Conservation (phyloP, 2,797 vertebrate species). For the Antrozous pallidus region DNA sequence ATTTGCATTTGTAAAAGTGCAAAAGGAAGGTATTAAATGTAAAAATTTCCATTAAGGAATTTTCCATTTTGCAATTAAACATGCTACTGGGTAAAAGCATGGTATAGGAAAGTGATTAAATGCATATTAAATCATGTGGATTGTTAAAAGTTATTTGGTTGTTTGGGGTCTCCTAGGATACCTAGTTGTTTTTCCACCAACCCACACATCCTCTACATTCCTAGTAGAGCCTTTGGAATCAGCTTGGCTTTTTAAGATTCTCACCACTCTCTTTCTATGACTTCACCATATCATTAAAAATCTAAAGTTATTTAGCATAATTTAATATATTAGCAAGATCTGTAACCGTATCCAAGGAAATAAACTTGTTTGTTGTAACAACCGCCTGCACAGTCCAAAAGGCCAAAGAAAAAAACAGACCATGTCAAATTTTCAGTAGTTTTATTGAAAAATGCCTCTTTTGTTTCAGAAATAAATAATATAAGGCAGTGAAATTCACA, state of each 20-base stretch:
- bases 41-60: constrained; percentile 39
- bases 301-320: constrained; percentile 74
- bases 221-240: constrained; percentile 67
- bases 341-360: constrained; percentile 66
- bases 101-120: constrained; percentile 61
- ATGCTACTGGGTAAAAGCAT: neutral
- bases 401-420: constrained; percentile 62
- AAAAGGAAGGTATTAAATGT: constrained; percentile 9
- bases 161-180: constrained; percentile 73
- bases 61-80: constrained; percentile 55
- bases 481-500: constrained; percentile 99
- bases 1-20: neutral
- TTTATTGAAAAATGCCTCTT: constrained; percentile 99
- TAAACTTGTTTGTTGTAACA: constrained; percentile 72
- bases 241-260: constrained; percentile 44
- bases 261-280: constrained; percentile 54
- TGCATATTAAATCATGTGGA: constrained; percentile 39
- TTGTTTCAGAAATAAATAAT: constrained; percentile 99
- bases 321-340: constrained; percentile 65
- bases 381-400: constrained; percentile 44
- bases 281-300: constrained; percentile 71
- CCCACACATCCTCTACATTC: constrained; percentile 59
- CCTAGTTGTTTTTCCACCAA: constrained; percentile 66
- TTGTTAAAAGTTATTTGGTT: constrained; percentile 56
- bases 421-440: constrained; percentile 96